A percentile compares a stretch with the other conserved stretches of the same genome.
phyloP scores from a whole-genome alignment of 1,140 invertebrate species.

The Rhyacophila brunnea region DNA sequence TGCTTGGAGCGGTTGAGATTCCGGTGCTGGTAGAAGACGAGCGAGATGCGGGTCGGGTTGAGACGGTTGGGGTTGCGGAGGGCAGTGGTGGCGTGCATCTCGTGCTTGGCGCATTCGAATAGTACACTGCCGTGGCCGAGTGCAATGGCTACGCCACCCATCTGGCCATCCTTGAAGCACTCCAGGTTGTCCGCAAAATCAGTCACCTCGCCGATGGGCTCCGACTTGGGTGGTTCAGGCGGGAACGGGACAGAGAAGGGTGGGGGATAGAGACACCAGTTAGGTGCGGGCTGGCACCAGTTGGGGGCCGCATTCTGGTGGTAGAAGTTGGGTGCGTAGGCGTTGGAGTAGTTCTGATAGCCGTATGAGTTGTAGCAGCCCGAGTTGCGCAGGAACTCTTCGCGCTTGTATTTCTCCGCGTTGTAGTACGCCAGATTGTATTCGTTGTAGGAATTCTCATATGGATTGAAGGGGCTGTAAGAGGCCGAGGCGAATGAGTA shows the following conservation, averaged over 20 bases:
- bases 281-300: slow-evolving; percentile 56
- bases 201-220: slow-evolving; percentile 76
- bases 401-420: slow-evolving; percentile 55
- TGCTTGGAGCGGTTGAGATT: slow-evolving; percentile 85
- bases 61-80: slow-evolving; percentile 81
- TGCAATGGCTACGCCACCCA: slow-evolving; percentile 92
- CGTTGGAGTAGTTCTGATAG: slow-evolving; percentile 62
- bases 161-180: slow-evolving; percentile 83
- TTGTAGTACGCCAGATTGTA: slow-evolving; percentile 56
- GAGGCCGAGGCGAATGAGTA: slow-evolving; percentile 51
- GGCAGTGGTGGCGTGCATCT: slow-evolving; percentile 91
- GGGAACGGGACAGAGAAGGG: slow-evolving; percentile 54
- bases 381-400: slow-evolving; percentile 51
- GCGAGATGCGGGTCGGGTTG: slow-evolving; percentile 84
- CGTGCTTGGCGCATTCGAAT: slow-evolving; percentile 93
- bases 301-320: slow-evolving; percentile 49
- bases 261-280: slow-evolving; percentile 61
- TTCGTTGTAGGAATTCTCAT: slow-evolving; percentile 54
- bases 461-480: slow-evolving; percentile 52
- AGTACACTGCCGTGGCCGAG: slow-evolving; percentile 90
- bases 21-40: slow-evolving; percentile 94
- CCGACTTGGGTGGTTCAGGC: slow-evolving; percentile 65
- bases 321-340: slow-evolving; percentile 51
- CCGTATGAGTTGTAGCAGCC: slow-evolving; percentile 60
- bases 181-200: slow-evolving; percentile 79